Evolutionary conservation across 1,140 invertebrate species (phyloP), one percentile per base, ranked within the genome.

Genomic region (Leguminivora glycinivorella): DNA sequence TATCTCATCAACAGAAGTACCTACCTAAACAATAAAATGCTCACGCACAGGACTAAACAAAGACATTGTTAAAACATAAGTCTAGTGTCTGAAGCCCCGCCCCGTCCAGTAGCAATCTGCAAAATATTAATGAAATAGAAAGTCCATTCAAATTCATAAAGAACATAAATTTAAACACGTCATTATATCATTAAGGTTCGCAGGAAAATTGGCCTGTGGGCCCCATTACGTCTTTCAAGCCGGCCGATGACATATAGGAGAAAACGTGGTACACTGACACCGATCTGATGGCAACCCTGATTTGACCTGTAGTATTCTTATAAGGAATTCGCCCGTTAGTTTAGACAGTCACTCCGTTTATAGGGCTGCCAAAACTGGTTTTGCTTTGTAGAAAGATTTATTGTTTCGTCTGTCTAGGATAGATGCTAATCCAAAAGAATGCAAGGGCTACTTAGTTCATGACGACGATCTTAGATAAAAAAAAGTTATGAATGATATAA

Each of bases 191-290:
- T 81, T 83, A 81, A 72, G 66, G 58, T 70, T 70, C 66, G 69
- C 68, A 74, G 47, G 70, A 79, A 83, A 80, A 79, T 74, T 78
- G n/a, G 79, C 83, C 81, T 76, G 73, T 47, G 76, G 81, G 75
- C 81, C 75, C 71, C 74, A 77, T 80, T 76, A 75, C 69, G 71
- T 70, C 47, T 52, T 6, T 75, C 74, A 73, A 75, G 75, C 75
- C 79, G 77, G 72, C 72, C 47, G 79, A 83, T 83, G 84, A 85
- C 83, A 87, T 85, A 84, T 89, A 80, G 81, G 85, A 89, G 85
- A 87, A 88, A 89, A 82, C 87, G 82, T 82, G 83, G 78, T 80
- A 85, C 77, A 86, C 84, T 89, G 83, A 85, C 87, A 87, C 83
- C 80, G 77, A 87, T 89, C 80, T 79, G 79, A 82, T 83, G 76